A percentile compares a stretch with the other conserved stretches of the same genome.
Conservation (phyloP, 2,888 invertebrate species). For the Serrognathus titanus region DNA sequence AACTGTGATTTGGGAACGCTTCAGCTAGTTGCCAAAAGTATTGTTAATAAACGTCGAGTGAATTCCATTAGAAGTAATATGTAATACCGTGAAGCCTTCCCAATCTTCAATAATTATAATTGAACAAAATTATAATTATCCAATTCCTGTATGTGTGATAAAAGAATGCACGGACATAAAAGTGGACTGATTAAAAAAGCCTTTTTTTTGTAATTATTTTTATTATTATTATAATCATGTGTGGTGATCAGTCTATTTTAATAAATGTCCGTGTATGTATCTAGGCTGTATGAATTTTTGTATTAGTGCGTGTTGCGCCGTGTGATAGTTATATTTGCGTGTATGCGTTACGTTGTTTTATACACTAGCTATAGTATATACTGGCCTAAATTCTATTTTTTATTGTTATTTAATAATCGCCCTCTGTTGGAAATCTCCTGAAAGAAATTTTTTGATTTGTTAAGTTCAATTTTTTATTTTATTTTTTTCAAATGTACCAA, state of each 20-base stretch:
- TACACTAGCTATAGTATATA: slow-evolving; percentile 28
- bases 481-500: background rate
- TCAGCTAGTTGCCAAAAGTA: slow-evolving; percentile 46
- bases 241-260: slow-evolving; percentile 18
- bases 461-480: slow-evolving; percentile 1
- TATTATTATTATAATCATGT: slow-evolving; percentile 5
- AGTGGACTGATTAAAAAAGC: slow-evolving; percentile 15
- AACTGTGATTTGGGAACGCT: slow-evolving; percentile 54
- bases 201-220: slow-evolving; percentile 8
- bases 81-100: slow-evolving; percentile 41
- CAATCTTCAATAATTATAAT: slow-evolving; percentile 47
- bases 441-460: background rate
- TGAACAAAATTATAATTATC: slow-evolving; percentile 42
- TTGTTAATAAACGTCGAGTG: slow-evolving; percentile 32
- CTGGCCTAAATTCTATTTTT: slow-evolving; percentile 31
- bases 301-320: slow-evolving; percentile 41
- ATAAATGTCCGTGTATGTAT: slow-evolving; percentile 34
- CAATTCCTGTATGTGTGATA: slow-evolving; percentile 49
- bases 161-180: slow-evolving; percentile 29
- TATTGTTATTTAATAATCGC: slow-evolving; percentile 9
- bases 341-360: slow-evolving; percentile 32
- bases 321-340: slow-evolving; percentile 42
- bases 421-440: too few relatives aligned
- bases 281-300: slow-evolving; percentile 46
- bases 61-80: slow-evolving; percentile 35